Evolutionary conservation across 2,113 vertebrate genomes (phyloP), one percentile per base, ranked within the genome.

Genomic region (Porphyrio hochstetteri): DNA sequence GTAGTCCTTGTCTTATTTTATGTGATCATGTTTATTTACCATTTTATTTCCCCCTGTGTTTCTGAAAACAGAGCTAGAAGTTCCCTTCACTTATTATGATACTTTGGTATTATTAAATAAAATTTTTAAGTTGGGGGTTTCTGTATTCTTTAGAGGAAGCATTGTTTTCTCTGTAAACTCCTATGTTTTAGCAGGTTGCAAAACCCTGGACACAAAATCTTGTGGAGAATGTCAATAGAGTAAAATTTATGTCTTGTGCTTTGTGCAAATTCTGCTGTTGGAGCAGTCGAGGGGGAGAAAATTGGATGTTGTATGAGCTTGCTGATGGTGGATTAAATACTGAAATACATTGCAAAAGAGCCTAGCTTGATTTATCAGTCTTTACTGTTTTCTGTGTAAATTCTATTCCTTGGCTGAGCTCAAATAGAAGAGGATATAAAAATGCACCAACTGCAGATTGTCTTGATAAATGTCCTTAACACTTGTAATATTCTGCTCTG

Each of bases 341-440:
- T 71, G 59, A 82, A 86, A 90, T 67, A 61, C 31, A 38, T n/a
- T 78, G 60, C 61, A 82, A 86, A 91, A 90, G 33, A 80, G 8
- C 80, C 18, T 77, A 35, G 17, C 36, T 86, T 94, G 64, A 95
- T 93, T 95, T 94, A 72, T 50, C 3, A 2, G 40, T 11, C 16
- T 88, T 96, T 78, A 71, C 40, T 74, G 2, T 94, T 96, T 93
- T 40, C 70, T 57, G 42, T 91, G 48, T 8, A 92, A 95, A 85
- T 90, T 63, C 61, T 87, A 7, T 36, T 87, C 36, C 35, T 85
- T 67, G 65, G 27, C 65, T 76, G 65, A 88, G 28, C 44, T 87
- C 40, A 94, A 68, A 71, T 8, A 60, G 36, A 61, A 88, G 82
- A 85, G 6, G 5, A 84, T 75, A 72, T n/a, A 68, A 90, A 95